Evolutionary conservation across 92 coral and sea anemone species (phyloP).

Genomic region (Chrysogorgia sp.): DNA sequence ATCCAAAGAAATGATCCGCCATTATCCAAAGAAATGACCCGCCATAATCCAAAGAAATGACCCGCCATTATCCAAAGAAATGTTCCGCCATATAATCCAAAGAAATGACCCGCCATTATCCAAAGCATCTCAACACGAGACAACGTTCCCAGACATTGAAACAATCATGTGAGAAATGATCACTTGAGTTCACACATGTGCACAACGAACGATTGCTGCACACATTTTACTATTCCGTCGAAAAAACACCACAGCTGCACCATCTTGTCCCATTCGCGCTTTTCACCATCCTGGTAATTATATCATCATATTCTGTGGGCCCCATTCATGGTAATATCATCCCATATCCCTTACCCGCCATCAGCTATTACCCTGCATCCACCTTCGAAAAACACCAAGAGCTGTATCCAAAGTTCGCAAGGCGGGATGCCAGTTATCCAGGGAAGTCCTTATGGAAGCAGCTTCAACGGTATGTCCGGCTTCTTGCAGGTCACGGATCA

Average conservation of each 20-base stretch:
- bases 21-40: no score
- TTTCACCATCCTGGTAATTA: no score
- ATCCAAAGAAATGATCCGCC: no score
- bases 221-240: not conserved
- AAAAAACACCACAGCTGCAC: not conserved
- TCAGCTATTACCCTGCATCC: constrained; percentile 62
- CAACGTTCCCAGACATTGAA: no score
- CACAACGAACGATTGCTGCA: not conserved
- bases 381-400: constrained; percentile 71
- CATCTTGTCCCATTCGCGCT: no score
- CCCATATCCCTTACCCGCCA: not conserved
- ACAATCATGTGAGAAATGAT: no score
- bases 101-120: no score
- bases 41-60: no score
- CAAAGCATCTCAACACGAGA: no score
- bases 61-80: no score
- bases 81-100: no score
- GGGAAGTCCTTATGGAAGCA: constrained; percentile 71
- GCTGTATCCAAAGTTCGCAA: constrained; percentile 81
- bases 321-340: not conserved
- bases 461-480: constrained; percentile 88
- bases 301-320: no score
- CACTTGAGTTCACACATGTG: not conserved
- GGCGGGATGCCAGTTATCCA: constrained; percentile 76
- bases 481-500: constrained; percentile 71